Conservation (phyloP, 1,140 invertebrate species). For the Brachionus calyciflorus region DNA sequence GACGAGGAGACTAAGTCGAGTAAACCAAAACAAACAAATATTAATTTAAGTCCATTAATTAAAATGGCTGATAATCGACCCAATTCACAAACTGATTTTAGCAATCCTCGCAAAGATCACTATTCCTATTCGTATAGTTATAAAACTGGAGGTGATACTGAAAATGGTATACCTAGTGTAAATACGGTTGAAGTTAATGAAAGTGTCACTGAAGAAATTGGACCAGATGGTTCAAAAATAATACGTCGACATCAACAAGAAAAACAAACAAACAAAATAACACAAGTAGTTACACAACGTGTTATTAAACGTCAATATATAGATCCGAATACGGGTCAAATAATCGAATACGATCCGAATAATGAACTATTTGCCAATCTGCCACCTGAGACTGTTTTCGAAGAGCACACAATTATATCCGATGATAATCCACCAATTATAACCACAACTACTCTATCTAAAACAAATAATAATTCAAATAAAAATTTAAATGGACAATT, state of each 20-base stretch:
- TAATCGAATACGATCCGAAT: slow-evolving; percentile 40
- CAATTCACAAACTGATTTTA: background rate
- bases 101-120: slow-evolving; percentile 45
- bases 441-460: slow-evolving; percentile 3
- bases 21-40: background rate
- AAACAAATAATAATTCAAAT: background rate
- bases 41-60: background rate
- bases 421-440: slow-evolving; percentile 38
- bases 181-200: slow-evolving; percentile 46
- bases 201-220: slow-evolving; percentile 44
- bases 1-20: no score
- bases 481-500: background rate
- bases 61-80: slow-evolving; percentile 21
- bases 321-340: slow-evolving; percentile 22
- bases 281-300: slow-evolving; percentile 19
- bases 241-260: slow-evolving; percentile 43
- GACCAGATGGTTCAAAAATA: slow-evolving; percentile 44
- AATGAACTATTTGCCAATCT: slow-evolving; percentile 45
- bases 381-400: slow-evolving; percentile 43
- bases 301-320: slow-evolving; percentile 27
- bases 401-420: slow-evolving; percentile 42
- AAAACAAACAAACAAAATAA: slow-evolving; percentile 45
- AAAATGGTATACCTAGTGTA: background rate
- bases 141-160: slow-evolving; percentile 7
- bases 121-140: slow-evolving; percentile 44